Conservation (phyloP, 2,797 vertebrate genomes). For the Decapterus maruadsi region DNA sequence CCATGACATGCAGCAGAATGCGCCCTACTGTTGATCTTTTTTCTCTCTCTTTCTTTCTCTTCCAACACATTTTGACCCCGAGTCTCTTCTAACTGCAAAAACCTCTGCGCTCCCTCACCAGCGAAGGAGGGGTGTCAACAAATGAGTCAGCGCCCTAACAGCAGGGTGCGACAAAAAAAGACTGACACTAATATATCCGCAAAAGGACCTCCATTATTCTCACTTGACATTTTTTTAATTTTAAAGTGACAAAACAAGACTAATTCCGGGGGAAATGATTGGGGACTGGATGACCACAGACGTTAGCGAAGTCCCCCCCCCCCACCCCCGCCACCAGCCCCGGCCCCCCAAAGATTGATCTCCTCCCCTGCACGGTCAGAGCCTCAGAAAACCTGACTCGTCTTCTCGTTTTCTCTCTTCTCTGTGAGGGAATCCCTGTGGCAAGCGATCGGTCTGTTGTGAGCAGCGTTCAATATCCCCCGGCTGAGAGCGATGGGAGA, state of each 20-base stretch:
- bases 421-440: slow-evolving; percentile 80
- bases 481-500: slow-evolving; percentile 75
- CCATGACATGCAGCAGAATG: slow-evolving; percentile 31
- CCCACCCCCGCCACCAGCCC: too few relatives aligned
- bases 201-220: slow-evolving; percentile 72
- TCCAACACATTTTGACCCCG: slow-evolving; percentile 6
- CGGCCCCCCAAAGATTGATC: slow-evolving; percentile 70
- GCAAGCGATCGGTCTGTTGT: slow-evolving; percentile 78
- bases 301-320: slow-evolving; percentile 61
- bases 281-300: slow-evolving; percentile 67
- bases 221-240: slow-evolving; percentile 80
- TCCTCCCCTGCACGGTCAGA: slow-evolving; percentile 50
- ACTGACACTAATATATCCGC: slow-evolving; percentile 72
- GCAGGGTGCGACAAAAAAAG: slow-evolving; percentile 40
- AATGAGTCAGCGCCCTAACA: slow-evolving; percentile 50
- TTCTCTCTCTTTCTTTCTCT: slow-evolving; percentile 15
- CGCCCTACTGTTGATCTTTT: slow-evolving; percentile 27
- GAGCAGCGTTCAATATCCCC: slow-evolving; percentile 78
- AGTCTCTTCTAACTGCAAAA: slow-evolving; percentile 13
- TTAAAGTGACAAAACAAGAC: slow-evolving; percentile 82
- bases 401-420: slow-evolving; percentile 58
- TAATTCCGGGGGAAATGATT: slow-evolving; percentile 75
- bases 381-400: slow-evolving; percentile 59
- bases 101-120: neutral
- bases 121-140: slow-evolving; percentile 39